A percentile compares a stretch with the other conserved stretches of the same genome.
These are phyloP conservation scores for Gallinago paraguaiae DNA, from an alignment of 2,113 vertebrate species.

Conservation along the genomic window DNA sequence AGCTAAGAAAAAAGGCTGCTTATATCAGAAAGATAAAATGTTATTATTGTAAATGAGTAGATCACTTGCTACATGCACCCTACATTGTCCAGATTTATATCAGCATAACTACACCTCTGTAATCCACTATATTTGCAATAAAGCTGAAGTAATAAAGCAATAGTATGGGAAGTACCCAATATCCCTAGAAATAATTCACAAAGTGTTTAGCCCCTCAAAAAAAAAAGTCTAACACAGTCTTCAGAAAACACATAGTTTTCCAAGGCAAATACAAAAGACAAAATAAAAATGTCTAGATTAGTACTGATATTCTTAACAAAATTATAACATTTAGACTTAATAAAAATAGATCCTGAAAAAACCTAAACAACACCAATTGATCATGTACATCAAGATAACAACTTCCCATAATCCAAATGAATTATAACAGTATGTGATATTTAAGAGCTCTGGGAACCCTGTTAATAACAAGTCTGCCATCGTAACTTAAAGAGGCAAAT, in stretches of 20 bases:
- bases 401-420: slow-evolving; percentile 39
- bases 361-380: slow-evolving; percentile 57
- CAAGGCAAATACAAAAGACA: not conserved
- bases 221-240: not conserved
- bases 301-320: not conserved
- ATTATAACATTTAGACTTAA: slow-evolving; percentile 48
- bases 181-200: not conserved
- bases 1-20: not conserved
- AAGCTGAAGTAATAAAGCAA: not conserved
- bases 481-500: slow-evolving; percentile 96
- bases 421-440: slow-evolving; percentile 89
- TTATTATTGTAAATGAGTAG: not conserved
- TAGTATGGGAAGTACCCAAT: not conserved
- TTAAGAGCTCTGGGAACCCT: slow-evolving; percentile 93
- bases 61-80: not conserved
- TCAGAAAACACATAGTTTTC: not conserved
- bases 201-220: not conserved
- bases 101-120: not conserved
- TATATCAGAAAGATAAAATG: not conserved
- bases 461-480: slow-evolving; percentile 97
- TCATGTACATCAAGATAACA: slow-evolving; percentile 48
- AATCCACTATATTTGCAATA: not conserved
- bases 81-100: not conserved
- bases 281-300: not conserved
- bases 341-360: slow-evolving; percentile 37